Conservation (phyloP, 2,113 vertebrate species). For the Oreochromis spilurus region DNA sequence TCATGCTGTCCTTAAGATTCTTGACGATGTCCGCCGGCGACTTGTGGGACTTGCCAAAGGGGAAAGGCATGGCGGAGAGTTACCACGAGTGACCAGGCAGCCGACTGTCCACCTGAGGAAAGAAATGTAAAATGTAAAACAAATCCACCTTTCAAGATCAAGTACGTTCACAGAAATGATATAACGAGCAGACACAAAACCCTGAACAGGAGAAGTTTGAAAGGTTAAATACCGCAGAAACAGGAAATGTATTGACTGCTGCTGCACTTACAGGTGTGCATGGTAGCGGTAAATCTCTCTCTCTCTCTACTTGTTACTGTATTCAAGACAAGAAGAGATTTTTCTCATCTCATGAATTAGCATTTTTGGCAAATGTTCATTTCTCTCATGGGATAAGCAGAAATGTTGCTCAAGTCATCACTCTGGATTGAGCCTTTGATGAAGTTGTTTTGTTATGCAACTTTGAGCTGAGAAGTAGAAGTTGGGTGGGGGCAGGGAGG, state of each 20-base stretch:
- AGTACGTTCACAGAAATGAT: not conserved
- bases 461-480: not conserved
- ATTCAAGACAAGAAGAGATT: not conserved
- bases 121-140: not conserved
- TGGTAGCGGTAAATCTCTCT: not conserved
- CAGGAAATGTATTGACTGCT: not conserved
- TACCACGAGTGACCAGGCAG: conserved; percentile 67
- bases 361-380: not conserved
- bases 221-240: not conserved
- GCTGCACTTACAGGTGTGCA: not conserved
- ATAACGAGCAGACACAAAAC: not conserved
- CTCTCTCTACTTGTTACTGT: not conserved
- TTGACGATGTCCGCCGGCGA: conserved; percentile 96
- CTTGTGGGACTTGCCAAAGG: conserved; percentile 96
- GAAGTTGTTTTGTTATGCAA: not conserved
- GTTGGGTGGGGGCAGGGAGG: not conserved
- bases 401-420: not conserved
- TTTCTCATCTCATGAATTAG: not conserved
- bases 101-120: conserved; percentile 76
- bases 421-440: not conserved
- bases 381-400: not conserved
- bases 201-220: not conserved
- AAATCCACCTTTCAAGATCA: not conserved
- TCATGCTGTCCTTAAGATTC: conserved; percentile 95
- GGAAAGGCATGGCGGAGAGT: conserved; percentile 89